Conservation (phyloP, 2,888 invertebrate species). For the Drosophila niveifrons region DNA sequence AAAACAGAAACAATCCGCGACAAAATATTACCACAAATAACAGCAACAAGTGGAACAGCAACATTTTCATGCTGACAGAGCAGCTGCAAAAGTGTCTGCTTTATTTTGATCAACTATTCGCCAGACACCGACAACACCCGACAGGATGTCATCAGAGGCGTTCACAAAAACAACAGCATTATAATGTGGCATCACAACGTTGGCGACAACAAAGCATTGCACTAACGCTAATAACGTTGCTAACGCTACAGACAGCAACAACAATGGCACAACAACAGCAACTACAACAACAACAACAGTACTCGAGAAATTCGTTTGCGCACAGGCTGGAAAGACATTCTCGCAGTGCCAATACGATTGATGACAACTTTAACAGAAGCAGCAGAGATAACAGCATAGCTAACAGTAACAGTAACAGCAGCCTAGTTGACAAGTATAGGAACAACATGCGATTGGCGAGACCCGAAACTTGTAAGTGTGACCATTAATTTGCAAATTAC, state of each 20-base stretch:
- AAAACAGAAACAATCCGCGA: conserved; percentile 28
- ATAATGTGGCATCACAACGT: conserved; percentile 18
- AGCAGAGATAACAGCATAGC: conserved; percentile 18
- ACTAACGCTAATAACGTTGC: conserved; percentile 65
- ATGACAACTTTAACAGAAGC: conserved; percentile 12
- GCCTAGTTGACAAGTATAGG: not conserved
- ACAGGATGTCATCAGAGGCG: conserved; percentile 17
- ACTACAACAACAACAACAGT: conserved; percentile 14
- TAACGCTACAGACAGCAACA: conserved; percentile 65
- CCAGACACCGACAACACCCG: conserved; percentile 40
- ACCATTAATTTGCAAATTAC: not conserved
- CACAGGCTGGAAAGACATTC: conserved; percentile 9
- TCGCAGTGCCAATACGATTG: conserved; percentile 9
- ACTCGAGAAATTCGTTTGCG: conserved; percentile 3
- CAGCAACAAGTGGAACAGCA: conserved; percentile 17
- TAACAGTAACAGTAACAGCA: conserved; percentile 16
- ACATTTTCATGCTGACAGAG: conserved; percentile 54
- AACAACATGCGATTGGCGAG: conserved; percentile 47
- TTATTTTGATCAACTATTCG: conserved; percentile 55
- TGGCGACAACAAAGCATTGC: conserved; percentile 37
- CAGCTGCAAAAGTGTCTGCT: conserved; percentile 45
- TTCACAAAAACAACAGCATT: conserved; percentile 26
- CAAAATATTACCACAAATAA: conserved; percentile 4
- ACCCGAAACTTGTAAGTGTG: conserved; percentile 72
- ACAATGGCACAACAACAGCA: conserved; percentile 31